A percentile compares a stretch with the other conserved stretches of the same genome.
Evolutionary conservation across 2,888 invertebrate genomes (phyloP).

Genomic region (Idaea aversata): DNA sequence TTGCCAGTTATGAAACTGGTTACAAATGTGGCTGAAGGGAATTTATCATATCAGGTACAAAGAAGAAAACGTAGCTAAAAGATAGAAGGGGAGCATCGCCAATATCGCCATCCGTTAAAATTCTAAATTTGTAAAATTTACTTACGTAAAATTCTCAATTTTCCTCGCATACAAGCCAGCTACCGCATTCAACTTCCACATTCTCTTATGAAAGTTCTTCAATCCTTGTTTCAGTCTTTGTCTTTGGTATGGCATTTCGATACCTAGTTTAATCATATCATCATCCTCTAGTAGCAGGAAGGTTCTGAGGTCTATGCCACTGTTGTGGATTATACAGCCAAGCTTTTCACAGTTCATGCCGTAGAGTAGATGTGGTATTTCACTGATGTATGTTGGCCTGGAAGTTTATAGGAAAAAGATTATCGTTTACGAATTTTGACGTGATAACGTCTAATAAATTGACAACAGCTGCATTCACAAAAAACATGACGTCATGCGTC

Average conservation of each 20-base stretch:
- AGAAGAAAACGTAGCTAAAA: too few relatives aligned
- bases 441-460: too few relatives aligned
- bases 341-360: slow-evolving; percentile 81
- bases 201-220: slow-evolving; percentile 79
- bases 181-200: slow-evolving; percentile 75
- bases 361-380: slow-evolving; percentile 79
- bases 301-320: slow-evolving; percentile 73
- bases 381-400: slow-evolving; percentile 73
- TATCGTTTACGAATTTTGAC: not conserved
- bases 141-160: slow-evolving; percentile 66
- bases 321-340: slow-evolving; percentile 63
- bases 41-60: too few relatives aligned
- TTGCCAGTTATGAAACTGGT: too few relatives aligned
- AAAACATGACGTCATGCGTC: too few relatives aligned
- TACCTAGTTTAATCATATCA: slow-evolving; percentile 78
- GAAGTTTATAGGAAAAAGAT: slow-evolving; percentile 24
- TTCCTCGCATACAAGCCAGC: slow-evolving; percentile 64
- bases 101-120: too few relatives aligned
- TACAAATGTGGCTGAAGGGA: too few relatives aligned
- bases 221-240: slow-evolving; percentile 77
- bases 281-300: slow-evolving; percentile 81
- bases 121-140: too few relatives aligned
- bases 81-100: too few relatives aligned
- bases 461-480: not conserved
- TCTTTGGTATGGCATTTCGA: slow-evolving; percentile 81